Evolutionary conservation across 1,140 invertebrate species (phyloP), one percentile per base, ranked within the genome.

Genomic region (Polypedilum vanderplanki): DNA sequence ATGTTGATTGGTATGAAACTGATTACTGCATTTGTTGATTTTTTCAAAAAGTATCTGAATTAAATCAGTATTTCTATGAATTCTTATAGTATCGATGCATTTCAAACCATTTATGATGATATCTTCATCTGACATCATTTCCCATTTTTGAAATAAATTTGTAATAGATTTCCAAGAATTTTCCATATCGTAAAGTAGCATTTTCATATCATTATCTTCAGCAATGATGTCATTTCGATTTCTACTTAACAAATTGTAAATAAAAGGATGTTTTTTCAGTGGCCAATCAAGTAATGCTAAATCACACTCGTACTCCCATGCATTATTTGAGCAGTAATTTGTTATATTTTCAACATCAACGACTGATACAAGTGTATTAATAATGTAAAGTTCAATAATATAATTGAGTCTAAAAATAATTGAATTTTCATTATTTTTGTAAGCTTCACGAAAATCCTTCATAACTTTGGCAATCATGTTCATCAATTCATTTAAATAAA

Each of bases 381-480:
- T 70, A n/a, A 70, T n/a, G 5, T 70, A 70, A 20, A 70, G 20
- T 20, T 18, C 2, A 18, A 22, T 18, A 10, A 70, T 70, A 12
- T 70, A 70, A 22, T 70, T 18, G 1, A 70, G 10, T 70, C 65
- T 70, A 20, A 18, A 22, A 9, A 70, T 20, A 5, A 7, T 18
- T 4, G 17, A 4, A 70, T 70, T 70, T 70, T 7, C 65, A n/a
- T 3, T 7, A 4, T 7, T 70, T 70, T 7, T 20, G 20, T 22
- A 70, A 70, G 17, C 5, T 20, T 18, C 4, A 1, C 65, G 65
- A 70, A 70, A 22, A 10, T 18, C 17, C 4, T 18, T n/a, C 15
- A 70, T 18, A 20, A 70, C 65, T 22, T 70, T 70, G 7, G 65
- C 65, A n/a, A 70, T 70, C 65, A 70, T 70, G 17, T 70, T 70